phyloP scores from a whole-genome alignment of 2,113 vertebrate species.

The Pteronura brasiliensis region DNA sequence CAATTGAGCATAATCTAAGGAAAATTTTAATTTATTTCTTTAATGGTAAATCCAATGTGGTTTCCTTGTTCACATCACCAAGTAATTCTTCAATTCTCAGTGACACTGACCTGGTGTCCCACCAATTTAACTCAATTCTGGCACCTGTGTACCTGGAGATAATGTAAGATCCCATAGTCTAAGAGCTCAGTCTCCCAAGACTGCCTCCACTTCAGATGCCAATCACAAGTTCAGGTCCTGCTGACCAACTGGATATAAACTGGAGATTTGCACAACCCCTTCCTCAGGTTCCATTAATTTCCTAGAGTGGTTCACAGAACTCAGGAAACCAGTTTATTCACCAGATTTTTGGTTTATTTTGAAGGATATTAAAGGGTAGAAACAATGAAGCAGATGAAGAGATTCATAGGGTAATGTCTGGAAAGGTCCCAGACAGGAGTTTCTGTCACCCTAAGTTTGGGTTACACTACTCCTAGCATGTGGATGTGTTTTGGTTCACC shows the following conservation, averaged over 20 bases:
- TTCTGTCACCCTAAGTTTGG: not conserved
- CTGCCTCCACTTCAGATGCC: not conserved
- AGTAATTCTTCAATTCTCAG: not conserved
- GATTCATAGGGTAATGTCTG: not conserved
- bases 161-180: not conserved
- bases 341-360: not conserved
- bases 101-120: not conserved
- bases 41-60: not conserved
- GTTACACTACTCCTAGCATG: not conserved
- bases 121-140: not conserved
- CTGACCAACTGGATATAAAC: not conserved
- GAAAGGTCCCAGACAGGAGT: not conserved
- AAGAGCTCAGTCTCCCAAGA: not conserved
- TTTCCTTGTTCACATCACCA: not conserved
- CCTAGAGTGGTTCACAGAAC: not conserved
- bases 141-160: not conserved
- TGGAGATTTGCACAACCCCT: not conserved
- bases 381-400: not conserved
- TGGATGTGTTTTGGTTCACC: not conserved
- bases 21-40: not conserved
- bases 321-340: not conserved
- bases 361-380: not conserved
- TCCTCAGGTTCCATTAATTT: not conserved
- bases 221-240: not conserved
- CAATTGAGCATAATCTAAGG: not conserved